Evolutionary conservation across 2,888 invertebrate species (phyloP).

Genomic region (Agrotis segetum): DNA sequence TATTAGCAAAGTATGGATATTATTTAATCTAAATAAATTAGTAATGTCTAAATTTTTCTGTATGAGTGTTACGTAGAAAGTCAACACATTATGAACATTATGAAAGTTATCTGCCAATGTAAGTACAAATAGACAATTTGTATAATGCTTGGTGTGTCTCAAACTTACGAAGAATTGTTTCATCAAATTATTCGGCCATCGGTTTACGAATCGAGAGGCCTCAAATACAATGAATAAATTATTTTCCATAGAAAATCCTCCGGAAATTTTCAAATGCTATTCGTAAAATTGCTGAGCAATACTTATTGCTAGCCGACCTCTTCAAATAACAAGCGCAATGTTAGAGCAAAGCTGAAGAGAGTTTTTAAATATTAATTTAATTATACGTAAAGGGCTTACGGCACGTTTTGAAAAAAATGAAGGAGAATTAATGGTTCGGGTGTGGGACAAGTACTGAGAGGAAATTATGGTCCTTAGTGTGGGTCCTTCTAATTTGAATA

Average conservation of each 20-base stretch:
- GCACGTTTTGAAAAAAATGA: constrained; percentile 68
- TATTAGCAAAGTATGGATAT: no score
- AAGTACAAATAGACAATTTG: neutral
- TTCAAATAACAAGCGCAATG: constrained; percentile 56
- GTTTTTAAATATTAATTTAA: constrained; percentile 68
- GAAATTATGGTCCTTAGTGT: constrained; percentile 28
- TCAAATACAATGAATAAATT: constrained; percentile 70
- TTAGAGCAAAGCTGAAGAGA: constrained; percentile 32
- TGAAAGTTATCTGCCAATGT: no score
- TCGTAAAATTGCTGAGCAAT: constrained; percentile 58
- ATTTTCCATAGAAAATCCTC: constrained; percentile 58
- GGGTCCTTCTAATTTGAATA: constrained; percentile 14
- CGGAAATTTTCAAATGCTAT: constrained; percentile 56
- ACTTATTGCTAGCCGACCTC: constrained; percentile 50
- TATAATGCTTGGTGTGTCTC: constrained; percentile 51
- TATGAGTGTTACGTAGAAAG: no score
- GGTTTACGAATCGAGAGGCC: constrained; percentile 66
- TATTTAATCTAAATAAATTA: no score
- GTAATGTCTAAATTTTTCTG: no score
- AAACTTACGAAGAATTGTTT: constrained; percentile 71
- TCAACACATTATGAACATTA: no score
- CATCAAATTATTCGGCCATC: constrained; percentile 78
- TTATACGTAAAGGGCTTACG: constrained; percentile 70
- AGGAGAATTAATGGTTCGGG: constrained; percentile 68
- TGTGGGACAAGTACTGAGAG: constrained; percentile 57